Evolutionary conservation across 2,797 vertebrate species (phyloP), one percentile per base, ranked within the genome.

Genomic region (Neoniphon sammara): DNA sequence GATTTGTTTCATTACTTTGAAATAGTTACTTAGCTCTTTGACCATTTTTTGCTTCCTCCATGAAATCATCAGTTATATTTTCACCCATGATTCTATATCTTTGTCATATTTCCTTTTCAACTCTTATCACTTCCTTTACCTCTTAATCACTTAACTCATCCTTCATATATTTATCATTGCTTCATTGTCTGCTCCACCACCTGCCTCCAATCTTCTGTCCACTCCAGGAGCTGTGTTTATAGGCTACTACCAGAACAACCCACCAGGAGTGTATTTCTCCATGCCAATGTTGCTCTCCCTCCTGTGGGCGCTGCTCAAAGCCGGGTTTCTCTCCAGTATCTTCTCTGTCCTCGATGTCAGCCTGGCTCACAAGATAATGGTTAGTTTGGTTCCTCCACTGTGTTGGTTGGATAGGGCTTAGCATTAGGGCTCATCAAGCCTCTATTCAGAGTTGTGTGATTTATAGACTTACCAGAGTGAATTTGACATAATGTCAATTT

Each of bases 191-290:
- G 20, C 39, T 34, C 25, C 17, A 9, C 3, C 50, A 2, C 0
- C 15, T 54, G 18, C 25, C 5, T 10, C n/a, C 17, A 8, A 1
- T 57, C 18, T 59, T 12, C 5, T 20, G 34, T 25, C 20, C 2
- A 63, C 21, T 76, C 1, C 89, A 99, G 97, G 89, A 54, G 92
- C 91, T 14, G 91, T 97, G 85, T 97, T 96, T 88, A 84, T 90
- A 75, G 89, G 91, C 17, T 98, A 96, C 83, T 98, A 97, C 88
- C 90, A 85, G 83, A 93, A 86, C 44, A 95, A 93, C 91, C 77
- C 83, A 55, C 95, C 95, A 5, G 94, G 95, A 54, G 44, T 66
- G 21, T 88, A 95, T 86, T 97, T 97, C 90, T 93, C 92, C 71
- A 86, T 66, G 66, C 88, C 93, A 53, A 88, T 95, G 2, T 68